Percentiles rank a stretch among this genome's conserved stretches.
Evolutionary conservation across 2,888 invertebrate genomes (phyloP).

Genomic region (Steromphala cineraria): DNA sequence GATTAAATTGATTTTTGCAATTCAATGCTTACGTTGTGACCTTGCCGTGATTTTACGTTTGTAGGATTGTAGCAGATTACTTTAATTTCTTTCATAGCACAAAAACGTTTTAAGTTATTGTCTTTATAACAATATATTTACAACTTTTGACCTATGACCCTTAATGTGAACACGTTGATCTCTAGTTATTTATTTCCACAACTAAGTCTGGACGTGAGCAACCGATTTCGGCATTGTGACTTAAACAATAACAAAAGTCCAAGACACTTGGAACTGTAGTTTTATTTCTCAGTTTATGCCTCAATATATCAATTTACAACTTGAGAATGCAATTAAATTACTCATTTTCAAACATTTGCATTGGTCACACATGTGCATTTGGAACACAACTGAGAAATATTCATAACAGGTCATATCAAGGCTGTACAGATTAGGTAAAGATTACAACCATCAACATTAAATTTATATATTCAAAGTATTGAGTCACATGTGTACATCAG

Average conservation of each 20-base stretch:
- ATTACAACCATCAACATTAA: conserved; percentile 15
- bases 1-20: too few relatives aligned
- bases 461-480: not conserved
- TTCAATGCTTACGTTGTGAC: too few relatives aligned
- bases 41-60: too few relatives aligned
- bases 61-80: too few relatives aligned
- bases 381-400: conserved; percentile 8
- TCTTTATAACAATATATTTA: too few relatives aligned
- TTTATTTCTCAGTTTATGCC: conserved; percentile 20
- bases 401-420: conserved; percentile 13
- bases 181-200: too few relatives aligned
- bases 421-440: conserved; percentile 7
- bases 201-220: too few relatives aligned
- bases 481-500: not conserved
- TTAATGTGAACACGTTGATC: too few relatives aligned
- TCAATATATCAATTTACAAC: conserved; percentile 1
- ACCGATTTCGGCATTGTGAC: too few relatives aligned
- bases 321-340: conserved; percentile 7
- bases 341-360: not conserved
- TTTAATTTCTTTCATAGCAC: too few relatives aligned
- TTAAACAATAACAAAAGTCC: not conserved
- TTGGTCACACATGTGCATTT: conserved; percentile 1
- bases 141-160: too few relatives aligned
- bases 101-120: too few relatives aligned
- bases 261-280: not conserved